Conservation (phyloP, 92 coral and sea anemone genomes). For the Bergia sp. region DNA sequence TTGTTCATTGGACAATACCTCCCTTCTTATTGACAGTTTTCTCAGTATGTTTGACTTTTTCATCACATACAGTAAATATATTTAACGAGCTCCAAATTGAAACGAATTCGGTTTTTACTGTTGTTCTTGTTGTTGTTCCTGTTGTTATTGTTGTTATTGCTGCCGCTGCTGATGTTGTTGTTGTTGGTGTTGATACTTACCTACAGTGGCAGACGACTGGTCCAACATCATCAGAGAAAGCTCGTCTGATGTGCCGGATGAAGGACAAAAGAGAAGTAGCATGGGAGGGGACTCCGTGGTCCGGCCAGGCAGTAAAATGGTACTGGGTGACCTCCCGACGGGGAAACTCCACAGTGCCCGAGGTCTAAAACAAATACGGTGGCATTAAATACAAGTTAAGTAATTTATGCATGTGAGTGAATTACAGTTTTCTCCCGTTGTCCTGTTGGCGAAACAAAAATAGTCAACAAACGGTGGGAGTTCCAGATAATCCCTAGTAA, state of each 20-base stretch:
- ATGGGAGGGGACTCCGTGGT: constrained; percentile 90
- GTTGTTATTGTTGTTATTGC: too few species aligned
- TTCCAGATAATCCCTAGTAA: too few species aligned
- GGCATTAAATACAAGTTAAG: background rate
- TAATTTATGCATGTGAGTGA: too few species aligned
- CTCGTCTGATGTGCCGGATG: constrained; percentile 71
- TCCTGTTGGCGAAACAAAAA: too few species aligned
- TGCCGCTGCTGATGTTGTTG: background rate
- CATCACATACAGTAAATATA: too few species aligned
- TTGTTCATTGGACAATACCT: too few species aligned
- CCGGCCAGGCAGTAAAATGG: constrained; percentile 93
- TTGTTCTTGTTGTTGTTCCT: too few species aligned
- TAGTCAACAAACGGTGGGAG: too few species aligned
- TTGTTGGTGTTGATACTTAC: constrained; percentile 16
- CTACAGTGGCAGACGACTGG: constrained; percentile 90
- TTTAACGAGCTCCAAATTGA: too few species aligned
- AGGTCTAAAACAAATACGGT: constrained; percentile 18
- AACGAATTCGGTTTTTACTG: too few species aligned
- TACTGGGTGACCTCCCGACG: constrained; percentile 78
- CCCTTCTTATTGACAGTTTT: too few species aligned
- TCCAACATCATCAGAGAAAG: constrained; percentile 72
- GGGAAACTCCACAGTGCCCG: constrained; percentile 69
- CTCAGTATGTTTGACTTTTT: too few species aligned
- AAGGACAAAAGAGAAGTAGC: constrained; percentile 86
- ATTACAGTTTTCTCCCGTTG: background rate